These are phyloP conservation scores for Meteorus cinctellus DNA, from an alignment of 2,888 invertebrate genomes.

Conservation along the genomic window DNA sequence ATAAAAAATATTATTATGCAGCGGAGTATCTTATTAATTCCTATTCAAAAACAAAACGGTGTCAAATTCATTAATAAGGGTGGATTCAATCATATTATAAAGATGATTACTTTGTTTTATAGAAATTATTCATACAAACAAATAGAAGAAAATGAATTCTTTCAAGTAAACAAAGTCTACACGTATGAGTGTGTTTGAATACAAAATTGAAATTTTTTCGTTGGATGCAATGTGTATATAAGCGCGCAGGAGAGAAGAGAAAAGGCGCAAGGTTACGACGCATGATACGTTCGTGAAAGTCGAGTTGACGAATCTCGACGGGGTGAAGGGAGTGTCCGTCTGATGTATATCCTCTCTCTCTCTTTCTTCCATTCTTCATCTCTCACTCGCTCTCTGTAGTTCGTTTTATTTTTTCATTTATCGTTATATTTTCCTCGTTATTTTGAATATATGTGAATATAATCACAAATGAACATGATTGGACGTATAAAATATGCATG, in stretches of 20 bases:
- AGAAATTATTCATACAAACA: neutral
- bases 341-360: constrained; percentile 14
- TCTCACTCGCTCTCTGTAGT: no score
- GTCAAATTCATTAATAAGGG: neutral
- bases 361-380: neutral
- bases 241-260: constrained; percentile 39
- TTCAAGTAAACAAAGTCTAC: neutral
- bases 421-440: neutral
- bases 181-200: constrained; percentile 26
- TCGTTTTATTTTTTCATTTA: neutral
- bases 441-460: neutral
- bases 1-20: neutral
- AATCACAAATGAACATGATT: neutral
- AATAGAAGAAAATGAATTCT: neutral
- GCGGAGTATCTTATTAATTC: neutral
- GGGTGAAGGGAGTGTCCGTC: constrained; percentile 19
- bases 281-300: constrained; percentile 60
- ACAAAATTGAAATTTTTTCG: constrained; percentile 53
- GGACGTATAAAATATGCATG: neutral
- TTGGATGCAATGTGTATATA: constrained; percentile 23
- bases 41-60: neutral
- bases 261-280: constrained; percentile 57
- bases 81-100: no score
- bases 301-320: constrained; percentile 58
- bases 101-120: neutral